phyloP scores from a whole-genome alignment of 2,797 vertebrate species.

The Danio kyathit region DNA sequence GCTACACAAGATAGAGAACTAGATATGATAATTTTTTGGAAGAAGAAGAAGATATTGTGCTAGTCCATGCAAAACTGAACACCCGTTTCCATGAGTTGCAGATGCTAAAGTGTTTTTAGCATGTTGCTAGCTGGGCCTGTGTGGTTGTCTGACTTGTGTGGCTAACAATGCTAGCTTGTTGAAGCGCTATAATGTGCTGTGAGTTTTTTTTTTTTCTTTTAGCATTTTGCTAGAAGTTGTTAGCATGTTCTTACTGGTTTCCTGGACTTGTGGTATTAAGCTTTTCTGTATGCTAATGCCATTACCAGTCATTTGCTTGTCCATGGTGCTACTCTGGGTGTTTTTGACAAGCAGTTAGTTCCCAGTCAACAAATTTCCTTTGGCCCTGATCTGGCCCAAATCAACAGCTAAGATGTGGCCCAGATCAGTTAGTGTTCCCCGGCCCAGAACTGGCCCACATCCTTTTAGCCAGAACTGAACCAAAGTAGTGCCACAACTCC shows the following conservation, averaged over 20 bases:
- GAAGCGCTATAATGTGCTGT: too few species aligned
- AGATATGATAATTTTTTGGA: not conserved
- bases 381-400: too few species aligned
- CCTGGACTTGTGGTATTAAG: not conserved
- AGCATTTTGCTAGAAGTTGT: not conserved
- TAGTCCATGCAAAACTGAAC: not conserved
- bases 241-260: not conserved
- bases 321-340: not conserved
- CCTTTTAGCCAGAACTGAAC: too few species aligned
- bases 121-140: not conserved
- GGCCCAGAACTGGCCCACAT: too few species aligned
- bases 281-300: too few species aligned
- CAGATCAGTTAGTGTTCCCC: too few species aligned
- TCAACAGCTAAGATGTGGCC: too few species aligned
- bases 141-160: not conserved
- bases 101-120: not conserved
- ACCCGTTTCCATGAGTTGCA: not conserved
- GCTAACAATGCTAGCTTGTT: not conserved
- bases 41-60: not conserved
- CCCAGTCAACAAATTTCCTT: too few species aligned
- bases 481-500: too few species aligned
- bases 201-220: too few species aligned
- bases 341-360: not conserved
- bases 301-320: too few species aligned
- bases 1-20: not conserved